phyloP scores from a whole-genome alignment of 1,140 invertebrate species.

The Himalopsyche phryganea region DNA sequence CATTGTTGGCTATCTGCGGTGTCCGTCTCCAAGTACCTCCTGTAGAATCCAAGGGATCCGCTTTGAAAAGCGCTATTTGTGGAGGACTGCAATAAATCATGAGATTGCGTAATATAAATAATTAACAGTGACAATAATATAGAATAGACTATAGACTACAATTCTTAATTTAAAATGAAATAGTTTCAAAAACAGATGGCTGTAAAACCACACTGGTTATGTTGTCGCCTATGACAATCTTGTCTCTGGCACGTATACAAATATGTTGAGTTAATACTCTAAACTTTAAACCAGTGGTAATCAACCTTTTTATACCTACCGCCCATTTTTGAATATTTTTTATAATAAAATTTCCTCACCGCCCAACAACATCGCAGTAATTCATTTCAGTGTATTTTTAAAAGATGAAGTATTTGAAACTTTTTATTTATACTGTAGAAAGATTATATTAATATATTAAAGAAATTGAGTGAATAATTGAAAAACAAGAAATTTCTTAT shows the following conservation, averaged over 20 bases:
- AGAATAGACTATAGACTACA: not conserved
- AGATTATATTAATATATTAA: no score
- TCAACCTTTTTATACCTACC: no score
- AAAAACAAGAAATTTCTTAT: no score
- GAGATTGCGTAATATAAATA: not conserved
- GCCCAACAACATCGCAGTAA: no score
- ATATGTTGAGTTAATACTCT: not conserved
- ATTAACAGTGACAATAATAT: not conserved
- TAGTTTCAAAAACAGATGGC: not conserved
- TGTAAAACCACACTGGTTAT: not conserved
- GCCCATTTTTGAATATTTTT: no score
- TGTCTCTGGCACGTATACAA: not conserved
- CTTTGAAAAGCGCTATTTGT: slow-evolving; percentile 43
- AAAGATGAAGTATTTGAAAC: no score
- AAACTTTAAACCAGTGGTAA: no score
- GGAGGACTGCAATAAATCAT: slow-evolving; percentile 33
- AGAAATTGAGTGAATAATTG: no score
- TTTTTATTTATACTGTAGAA: no score
- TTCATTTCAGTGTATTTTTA: no score
- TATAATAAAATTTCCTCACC: no score
- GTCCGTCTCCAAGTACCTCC: slow-evolving; percentile 40
- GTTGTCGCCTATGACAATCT: no score
- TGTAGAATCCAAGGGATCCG: slow-evolving; percentile 41
- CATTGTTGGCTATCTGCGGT: slow-evolving; percentile 38
- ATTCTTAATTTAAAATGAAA: not conserved